Base-by-base conservation (phyloP, 2,797 vertebrate genomes). In the Babyrousa celebensis region DNA sequence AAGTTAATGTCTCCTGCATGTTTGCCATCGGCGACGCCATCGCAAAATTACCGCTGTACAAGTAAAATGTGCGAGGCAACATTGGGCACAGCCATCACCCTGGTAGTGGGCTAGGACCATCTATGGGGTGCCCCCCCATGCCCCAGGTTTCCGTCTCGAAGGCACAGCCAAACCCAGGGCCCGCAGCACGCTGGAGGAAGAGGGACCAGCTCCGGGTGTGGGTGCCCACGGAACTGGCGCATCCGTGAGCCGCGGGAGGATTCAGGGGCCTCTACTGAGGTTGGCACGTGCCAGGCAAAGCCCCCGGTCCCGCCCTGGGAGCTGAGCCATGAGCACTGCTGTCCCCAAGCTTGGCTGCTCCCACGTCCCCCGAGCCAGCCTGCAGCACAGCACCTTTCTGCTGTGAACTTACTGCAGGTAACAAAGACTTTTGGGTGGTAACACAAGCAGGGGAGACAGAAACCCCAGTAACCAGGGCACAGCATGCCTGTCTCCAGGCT, bases 1-100 rank as follows among this genome's bases (percentile, higher is more conserved):
- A 98, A 98, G 98, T 98, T 98, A 98, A 98, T 98, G 98, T 98
- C 98, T 98, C 95, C 93, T 98, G 97, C 97, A 95, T 97, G 98
- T 98, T 98, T 97, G 98, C 98, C 98, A 89, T 97, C 6, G 97
- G 98, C 98, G 94, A 97, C 97, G 97, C 97, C 32, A 95, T 95
- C 54, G 89, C 95, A 96, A 98, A 98, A 98, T 97, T 96, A 97
- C 91, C 92, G 97, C 96, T 56, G 79, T 95, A 95, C 98, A 98
- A 98, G 98, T 98, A 98, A 98, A 98, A 98, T 0, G 82, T 80
- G 96, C 97, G 97, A 95, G 97, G 98, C 94, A 90, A 96, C 98
- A 98, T 72, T 83, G 95, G 97, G 97, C 92, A 83, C 20, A 84
- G 96, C 96, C 95, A 90, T 98, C 95, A 88, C 85, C 63, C 83